Evolutionary conservation across 1,140 invertebrate species (phyloP).

Genomic region (Pseudomyrmex gracilis): DNA sequence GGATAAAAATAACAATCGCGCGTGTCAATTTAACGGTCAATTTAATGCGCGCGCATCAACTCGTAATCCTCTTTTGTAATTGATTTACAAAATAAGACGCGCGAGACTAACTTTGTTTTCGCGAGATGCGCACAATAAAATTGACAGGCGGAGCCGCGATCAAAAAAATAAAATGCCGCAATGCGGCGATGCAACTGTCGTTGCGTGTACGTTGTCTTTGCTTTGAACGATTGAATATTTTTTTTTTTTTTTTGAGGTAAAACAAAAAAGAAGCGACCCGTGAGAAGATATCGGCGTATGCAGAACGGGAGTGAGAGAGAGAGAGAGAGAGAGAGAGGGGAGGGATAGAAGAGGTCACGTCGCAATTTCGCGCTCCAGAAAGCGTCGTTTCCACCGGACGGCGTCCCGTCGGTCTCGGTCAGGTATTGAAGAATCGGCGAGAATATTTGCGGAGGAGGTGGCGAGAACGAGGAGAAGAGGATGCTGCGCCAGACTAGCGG

Average conservation of each 20-base stretch:
- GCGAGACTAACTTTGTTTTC: neutral
- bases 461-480: slow-evolving; percentile 21
- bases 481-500: neutral
- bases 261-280: slow-evolving; percentile 18
- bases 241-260: slow-evolving; percentile 11
- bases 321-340: no score
- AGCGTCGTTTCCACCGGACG: slow-evolving; percentile 49
- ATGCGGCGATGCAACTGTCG: neutral
- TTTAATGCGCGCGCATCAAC: no score
- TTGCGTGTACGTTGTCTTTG: neutral
- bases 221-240: neutral
- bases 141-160: no score
- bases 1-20: no score
- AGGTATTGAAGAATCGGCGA: slow-evolving; percentile 58
- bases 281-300: slow-evolving; percentile 31
- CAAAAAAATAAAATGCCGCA: neutral
- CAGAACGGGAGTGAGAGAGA: slow-evolving; percentile 4
- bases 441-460: slow-evolving; percentile 62
- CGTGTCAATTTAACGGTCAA: no score
- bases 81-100: neutral
- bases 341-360: slow-evolving; percentile 39
- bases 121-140: neutral
- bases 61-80: neutral
- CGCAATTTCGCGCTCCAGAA: slow-evolving; percentile 67
- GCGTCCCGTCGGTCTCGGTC: slow-evolving; percentile 13